Base-by-base conservation (phyloP, 2,113 vertebrate species). In the Jaculus jaculus region DNA sequence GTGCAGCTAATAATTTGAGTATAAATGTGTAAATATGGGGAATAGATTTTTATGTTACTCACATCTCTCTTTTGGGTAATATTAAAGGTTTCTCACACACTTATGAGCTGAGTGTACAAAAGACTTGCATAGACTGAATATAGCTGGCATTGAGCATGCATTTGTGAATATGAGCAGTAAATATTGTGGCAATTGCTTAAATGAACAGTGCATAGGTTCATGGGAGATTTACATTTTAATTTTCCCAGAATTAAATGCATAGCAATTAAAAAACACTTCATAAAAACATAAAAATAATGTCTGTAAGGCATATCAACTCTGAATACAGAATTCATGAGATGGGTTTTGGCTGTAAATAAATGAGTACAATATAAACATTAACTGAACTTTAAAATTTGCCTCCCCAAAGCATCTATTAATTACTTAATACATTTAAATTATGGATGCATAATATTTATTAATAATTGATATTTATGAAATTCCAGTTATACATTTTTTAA, bases 251-350 rank as follows among this genome's bases (percentile, higher is more conserved):
- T 80, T 83, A 84, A 89, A 87, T 86, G 10, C 61, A 20, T 26
- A 86, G 15, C 21, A 89, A 75, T 87, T 85, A 92, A 86, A 91
- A 73, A 37, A 1, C 26, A 65, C 92, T 66, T 37, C 11, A 11
- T 8, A 47, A 69, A 58, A 75, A 42, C 8, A 66, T 65, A 34
- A 68, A 77, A 92, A 79, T 13, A 87, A 26, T 34, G 7, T 85
- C 7, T 20, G 5, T 26, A 28, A 54, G 24, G 28, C 32, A 89
- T 86, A 63, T 10, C 17, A 3, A 39, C 28, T 86, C 3, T 72
- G 12, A 91, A 75, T 86, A 88, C 85, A 91, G 54, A 94, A 89
- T 24, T 34, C 54, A 61, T 37, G 17, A 82, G 72, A 92, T 60
- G 7, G 37, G 26, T 71, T 91, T 84, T 78, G 51, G 12, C 20